Percentiles rank a stretch among this genome's conserved stretches.
phyloP scores from a whole-genome alignment of 2,113 vertebrate genomes.

The Notechis scutatus region DNA sequence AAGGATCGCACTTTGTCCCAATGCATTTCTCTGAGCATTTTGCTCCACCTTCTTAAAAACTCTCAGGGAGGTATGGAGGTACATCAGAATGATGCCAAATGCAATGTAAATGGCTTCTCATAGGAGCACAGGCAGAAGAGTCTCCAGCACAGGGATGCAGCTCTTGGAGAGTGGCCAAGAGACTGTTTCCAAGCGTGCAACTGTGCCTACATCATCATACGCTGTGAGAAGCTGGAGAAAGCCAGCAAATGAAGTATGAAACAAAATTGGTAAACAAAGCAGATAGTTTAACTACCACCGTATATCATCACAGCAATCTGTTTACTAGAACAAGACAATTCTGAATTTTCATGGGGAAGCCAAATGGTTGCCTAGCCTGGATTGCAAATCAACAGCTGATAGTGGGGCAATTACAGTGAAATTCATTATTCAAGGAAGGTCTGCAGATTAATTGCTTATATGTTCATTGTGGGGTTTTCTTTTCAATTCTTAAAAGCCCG shows the following conservation, averaged over 20 bases:
- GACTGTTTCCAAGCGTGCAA: neutral
- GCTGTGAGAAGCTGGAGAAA: neutral
- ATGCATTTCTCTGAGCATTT: neutral
- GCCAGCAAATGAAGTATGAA: slow-evolving; percentile 1
- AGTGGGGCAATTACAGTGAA: slow-evolving; percentile 1
- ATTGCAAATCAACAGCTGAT: slow-evolving; percentile 10
- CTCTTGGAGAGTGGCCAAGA: neutral
- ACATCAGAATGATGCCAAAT: neutral
- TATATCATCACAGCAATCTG: slow-evolving; percentile 19
- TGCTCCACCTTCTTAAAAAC: neutral
- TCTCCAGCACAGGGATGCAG: neutral
- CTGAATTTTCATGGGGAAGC: slow-evolving; percentile 30
- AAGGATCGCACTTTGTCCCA: no score
- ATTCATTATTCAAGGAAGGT: neutral
- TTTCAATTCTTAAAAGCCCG: neutral
- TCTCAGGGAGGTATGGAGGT: neutral
- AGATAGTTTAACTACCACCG: neutral
- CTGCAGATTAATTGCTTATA: neutral
- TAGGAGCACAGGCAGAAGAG: neutral
- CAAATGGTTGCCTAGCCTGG: slow-evolving; percentile 18
- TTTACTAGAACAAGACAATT: slow-evolving; percentile 22
- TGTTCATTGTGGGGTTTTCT: neutral
- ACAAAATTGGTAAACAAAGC: slow-evolving; percentile 23
- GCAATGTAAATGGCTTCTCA: neutral
- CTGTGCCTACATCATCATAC: neutral